Evolutionary conservation across 2,888 invertebrate genomes (phyloP).

Genomic region (Allygus modestus): DNA sequence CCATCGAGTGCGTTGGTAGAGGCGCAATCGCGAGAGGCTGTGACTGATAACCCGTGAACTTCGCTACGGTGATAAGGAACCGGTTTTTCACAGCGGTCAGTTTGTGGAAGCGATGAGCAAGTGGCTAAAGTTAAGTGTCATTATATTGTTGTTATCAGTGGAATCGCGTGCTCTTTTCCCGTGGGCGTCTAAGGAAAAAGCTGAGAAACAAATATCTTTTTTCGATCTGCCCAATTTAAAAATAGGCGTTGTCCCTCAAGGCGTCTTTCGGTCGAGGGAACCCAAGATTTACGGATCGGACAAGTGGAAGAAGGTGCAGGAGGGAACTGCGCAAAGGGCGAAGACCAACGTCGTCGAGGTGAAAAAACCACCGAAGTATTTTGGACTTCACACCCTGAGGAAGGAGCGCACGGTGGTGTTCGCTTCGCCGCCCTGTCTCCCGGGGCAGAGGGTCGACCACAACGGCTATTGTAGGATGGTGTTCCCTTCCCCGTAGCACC

Average conservation of each 20-base stretch:
- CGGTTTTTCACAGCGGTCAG: constrained; percentile 8
- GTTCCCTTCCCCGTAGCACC: too few species aligned
- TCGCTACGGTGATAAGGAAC: not conserved
- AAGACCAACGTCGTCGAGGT: constrained; percentile 5
- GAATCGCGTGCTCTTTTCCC: not conserved
- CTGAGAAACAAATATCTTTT: constrained; percentile 32
- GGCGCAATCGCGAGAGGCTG: too few species aligned
- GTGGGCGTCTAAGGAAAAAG: constrained; percentile 28
- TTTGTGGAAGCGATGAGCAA: constrained; percentile 44
- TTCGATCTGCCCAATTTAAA: constrained; percentile 47
- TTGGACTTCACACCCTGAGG: constrained; percentile 7
- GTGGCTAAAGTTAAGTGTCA: constrained; percentile 11
- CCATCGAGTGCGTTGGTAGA: too few species aligned
- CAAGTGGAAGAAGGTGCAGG: constrained; percentile 52
- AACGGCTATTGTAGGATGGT: constrained; percentile 23
- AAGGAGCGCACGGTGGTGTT: constrained; percentile 12
- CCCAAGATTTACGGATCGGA: constrained; percentile 40
- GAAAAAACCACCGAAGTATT: constrained; percentile 1
- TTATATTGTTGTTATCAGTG: constrained; percentile 3
- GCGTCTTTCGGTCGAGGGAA: not conserved
- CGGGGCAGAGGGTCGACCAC: constrained; percentile 26
- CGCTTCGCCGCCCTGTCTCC: constrained; percentile 20
- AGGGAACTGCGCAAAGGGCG: constrained; percentile 29
- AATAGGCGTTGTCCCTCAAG: constrained; percentile 32
- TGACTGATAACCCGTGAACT: constrained; percentile 5